Percentiles rank a stretch among this genome's conserved stretches.
Conservation (phyloP, 2,113 vertebrate genomes). For the Calyptommatus sinebrachiatus region DNA sequence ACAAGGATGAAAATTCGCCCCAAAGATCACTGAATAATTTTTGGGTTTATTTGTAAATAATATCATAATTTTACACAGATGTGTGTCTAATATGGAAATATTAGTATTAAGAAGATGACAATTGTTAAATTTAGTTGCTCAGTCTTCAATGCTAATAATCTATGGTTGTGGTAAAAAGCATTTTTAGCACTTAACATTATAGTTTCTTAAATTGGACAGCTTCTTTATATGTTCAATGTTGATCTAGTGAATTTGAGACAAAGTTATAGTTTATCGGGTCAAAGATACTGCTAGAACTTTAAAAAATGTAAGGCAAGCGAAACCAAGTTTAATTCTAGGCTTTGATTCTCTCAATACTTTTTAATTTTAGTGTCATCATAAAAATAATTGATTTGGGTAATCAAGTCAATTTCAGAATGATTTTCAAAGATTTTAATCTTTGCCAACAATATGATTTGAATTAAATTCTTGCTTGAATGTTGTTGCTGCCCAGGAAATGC, state of each 20-base stretch:
- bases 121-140: conserved; percentile 6
- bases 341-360: neutral
- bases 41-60: conserved; percentile 60
- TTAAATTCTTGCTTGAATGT: neutral
- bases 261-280: conserved; percentile 27
- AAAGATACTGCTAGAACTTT: conserved; percentile 67
- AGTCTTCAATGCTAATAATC: conserved; percentile 13
- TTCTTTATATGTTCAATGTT: conserved; percentile 41
- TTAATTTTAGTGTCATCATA: neutral
- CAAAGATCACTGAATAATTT: conserved; percentile 57
- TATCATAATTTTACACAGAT: conserved; percentile 12
- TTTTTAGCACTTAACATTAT: conserved; percentile 41
- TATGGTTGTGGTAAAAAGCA: neutral
- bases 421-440: neutral
- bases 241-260: conserved; percentile 35
- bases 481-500: neutral
- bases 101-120: neutral
- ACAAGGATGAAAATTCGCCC: conserved; percentile 57
- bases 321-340: neutral
- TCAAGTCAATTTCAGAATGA: neutral
- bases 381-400: neutral
- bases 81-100: neutral
- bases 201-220: conserved; percentile 47
- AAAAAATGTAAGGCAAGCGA: conserved; percentile 27
- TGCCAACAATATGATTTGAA: neutral